phyloP scores from a whole-genome alignment of 2,888 invertebrate species.

The Volucella inflata region DNA sequence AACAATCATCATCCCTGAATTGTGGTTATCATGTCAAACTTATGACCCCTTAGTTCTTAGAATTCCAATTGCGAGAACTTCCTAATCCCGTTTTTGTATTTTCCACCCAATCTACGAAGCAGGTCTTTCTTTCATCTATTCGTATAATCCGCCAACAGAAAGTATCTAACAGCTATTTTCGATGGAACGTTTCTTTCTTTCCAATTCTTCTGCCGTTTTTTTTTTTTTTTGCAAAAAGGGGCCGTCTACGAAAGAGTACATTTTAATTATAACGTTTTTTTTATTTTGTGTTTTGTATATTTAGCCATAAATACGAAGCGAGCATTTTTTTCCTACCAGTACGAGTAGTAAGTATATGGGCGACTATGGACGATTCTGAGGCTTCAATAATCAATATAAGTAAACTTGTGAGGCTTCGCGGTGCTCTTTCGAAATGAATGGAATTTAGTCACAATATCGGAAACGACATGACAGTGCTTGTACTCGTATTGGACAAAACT shows the following conservation, averaged over 20 bases:
- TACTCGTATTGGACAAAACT: conserved; percentile 33
- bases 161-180: neutral
- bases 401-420: conserved; percentile 68
- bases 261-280: conserved; percentile 69
- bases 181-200: conserved; percentile 14
- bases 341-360: conserved; percentile 48
- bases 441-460: conserved; percentile 65
- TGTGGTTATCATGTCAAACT: conserved; percentile 47
- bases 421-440: conserved; percentile 68
- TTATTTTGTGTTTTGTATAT: conserved; percentile 43
- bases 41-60: conserved; percentile 11
- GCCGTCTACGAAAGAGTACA: conserved; percentile 29
- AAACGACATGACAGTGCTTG: conserved; percentile 6
- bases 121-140: conserved; percentile 35
- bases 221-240: conserved; percentile 24
- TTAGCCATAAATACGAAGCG: conserved; percentile 63
- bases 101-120: conserved; percentile 30
- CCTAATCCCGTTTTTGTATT: conserved; percentile 52
- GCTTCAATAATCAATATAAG: conserved; percentile 74
- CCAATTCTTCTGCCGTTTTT: neutral
- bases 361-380: conserved; percentile 53
- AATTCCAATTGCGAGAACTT: conserved; percentile 14
- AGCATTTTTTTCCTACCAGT: conserved; percentile 51
- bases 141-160: no score
- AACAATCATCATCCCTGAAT: conserved; percentile 37